Evolutionary conservation across 2,888 invertebrate species (phyloP), one percentile per base, ranked within the genome.

Genomic region (Bellardia pandia): DNA sequence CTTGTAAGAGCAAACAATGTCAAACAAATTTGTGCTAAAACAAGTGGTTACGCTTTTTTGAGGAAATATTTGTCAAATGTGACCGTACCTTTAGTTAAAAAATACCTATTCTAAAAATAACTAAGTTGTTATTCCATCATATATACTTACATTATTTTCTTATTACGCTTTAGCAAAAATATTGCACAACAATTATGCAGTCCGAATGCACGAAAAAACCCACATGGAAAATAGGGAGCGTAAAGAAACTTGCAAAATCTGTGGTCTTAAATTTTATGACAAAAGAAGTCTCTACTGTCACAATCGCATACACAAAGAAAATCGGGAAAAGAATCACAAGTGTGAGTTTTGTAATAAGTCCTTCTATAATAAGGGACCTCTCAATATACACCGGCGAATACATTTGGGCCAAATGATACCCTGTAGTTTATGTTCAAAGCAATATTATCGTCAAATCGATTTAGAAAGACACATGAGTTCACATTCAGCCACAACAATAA

Each of bases 341-440:
- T 88, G 88, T 68, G 88, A 88, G 14, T 86, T 69, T 56, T 88
- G 88, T 56, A 72, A 83, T 30, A 88, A 88, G 42, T 45, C 85
- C 0, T 88, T 86, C 30, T 88, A 80, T 53, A n/a, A 80, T 6
- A 74, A 79, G 5, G 83, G 85, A 2, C 64, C 66, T 8, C 82
- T 85, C 3, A 88, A 83, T 68, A 48, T 88, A 40, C 88, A 88
- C 37, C 62, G 88, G 0, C 71, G 88, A 7, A 72, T 86, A 51
- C 88, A 88, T 68, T 83, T 86, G 60, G 88, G 88, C 1, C 79
- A 85, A 74, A 83, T 83, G 82, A 56, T 86, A 69, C 69, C 78
- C 13, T 88, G 88, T 48, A 60, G 66, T 14, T 53, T 88, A 40
- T 88, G 88, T 62, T 11, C 79, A 0, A 88, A 88, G 16, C 51